Base-by-base conservation (phyloP, 2,888 invertebrate species). In the Notodonta dromedarius region DNA sequence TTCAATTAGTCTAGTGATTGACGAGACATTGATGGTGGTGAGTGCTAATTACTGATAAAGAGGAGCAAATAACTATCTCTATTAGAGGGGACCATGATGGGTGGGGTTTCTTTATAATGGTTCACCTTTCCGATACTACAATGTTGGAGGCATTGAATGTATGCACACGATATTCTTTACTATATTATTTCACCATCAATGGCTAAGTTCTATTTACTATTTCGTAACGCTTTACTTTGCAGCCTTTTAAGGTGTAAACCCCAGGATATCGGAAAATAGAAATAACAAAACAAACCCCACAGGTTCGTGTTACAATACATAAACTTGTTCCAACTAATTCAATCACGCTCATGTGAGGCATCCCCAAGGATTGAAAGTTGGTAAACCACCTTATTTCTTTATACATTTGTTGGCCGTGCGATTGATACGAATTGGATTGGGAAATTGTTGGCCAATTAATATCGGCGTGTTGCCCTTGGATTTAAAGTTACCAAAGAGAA, bases 1-100 rank as follows among this genome's bases (percentile, higher is more conserved):
- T 85, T 86, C 85, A 87, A 88, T 88, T 87, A 88, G 83, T 71
- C 65, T 74, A 76, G 76, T 82, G 87, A 88, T 83, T 83, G 88
- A 85, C 85, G 79, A 82, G 77, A 67, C 74, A 64, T 62, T 71
- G 63, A 50, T 56, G 67, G 70, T 69, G 63, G 67, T 56, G 62
- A 71, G 69, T 54, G 39, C 54, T 54, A 54, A 54, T 54, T 39
- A 54, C 39, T 39, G 42, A 66, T 56, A 56, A 52, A 51, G 32
- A 24, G 12, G 24, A 7, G 56, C 32, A 56, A 58, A 14, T 51
- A 39, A 39, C 39, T 51, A 8, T n/a, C 24, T 11, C 42, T 42
- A 4, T 42, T 42, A 42, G 9, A 42, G 11, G 12, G 42, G 9
- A 42, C 9, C 7, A 40, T 40, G 40, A 6, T 42, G 42, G 9